These are phyloP conservation scores for Melanargia galathea DNA, from an alignment of 2,888 invertebrate genomes.

Conservation along the genomic window DNA sequence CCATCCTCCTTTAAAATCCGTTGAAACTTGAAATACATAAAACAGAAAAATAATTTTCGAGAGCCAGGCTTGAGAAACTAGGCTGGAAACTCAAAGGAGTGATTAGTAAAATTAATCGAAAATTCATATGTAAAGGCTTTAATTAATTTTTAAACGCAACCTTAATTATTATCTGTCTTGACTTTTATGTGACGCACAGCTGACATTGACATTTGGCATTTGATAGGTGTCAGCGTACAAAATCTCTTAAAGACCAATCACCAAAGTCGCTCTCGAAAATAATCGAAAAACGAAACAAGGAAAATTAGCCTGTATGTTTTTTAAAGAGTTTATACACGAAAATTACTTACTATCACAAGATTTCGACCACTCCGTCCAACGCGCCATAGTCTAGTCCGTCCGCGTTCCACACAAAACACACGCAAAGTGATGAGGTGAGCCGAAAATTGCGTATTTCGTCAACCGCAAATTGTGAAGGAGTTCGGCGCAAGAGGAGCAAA, in stretches of 20 bases:
- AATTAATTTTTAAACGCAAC: too few relatives aligned
- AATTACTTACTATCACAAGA: conserved; percentile 24
- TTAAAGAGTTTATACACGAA: not conserved
- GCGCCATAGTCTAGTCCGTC: conserved; percentile 38
- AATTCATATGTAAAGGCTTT: too few relatives aligned
- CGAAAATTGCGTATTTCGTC: conserved; percentile 13
- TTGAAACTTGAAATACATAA: too few relatives aligned
- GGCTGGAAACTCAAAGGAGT: too few relatives aligned
- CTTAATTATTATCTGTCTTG: too few relatives aligned
- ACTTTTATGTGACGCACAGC: too few relatives aligned
- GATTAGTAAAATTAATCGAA: too few relatives aligned
- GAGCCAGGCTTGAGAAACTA: too few relatives aligned
- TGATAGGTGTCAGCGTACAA: not conserved
- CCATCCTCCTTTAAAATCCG: too few relatives aligned
- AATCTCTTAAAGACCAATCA: too few relatives aligned
- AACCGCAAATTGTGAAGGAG: conserved; percentile 26
- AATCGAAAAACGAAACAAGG: conserved; percentile 7
- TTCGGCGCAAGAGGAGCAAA: conserved; percentile 35
- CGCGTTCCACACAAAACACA: conserved; percentile 37
- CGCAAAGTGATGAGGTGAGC: conserved; percentile 53
- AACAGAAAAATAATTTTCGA: too few relatives aligned
- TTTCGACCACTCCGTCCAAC: conserved; percentile 39
- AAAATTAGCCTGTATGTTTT: conserved; percentile 5
- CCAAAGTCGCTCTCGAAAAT: not conserved
- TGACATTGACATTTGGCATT: conserved; percentile 5